Evolutionary conservation across 2,113 vertebrate species (phyloP), one percentile per base, ranked within the genome.

Genomic region (Ascaphus truei): DNA sequence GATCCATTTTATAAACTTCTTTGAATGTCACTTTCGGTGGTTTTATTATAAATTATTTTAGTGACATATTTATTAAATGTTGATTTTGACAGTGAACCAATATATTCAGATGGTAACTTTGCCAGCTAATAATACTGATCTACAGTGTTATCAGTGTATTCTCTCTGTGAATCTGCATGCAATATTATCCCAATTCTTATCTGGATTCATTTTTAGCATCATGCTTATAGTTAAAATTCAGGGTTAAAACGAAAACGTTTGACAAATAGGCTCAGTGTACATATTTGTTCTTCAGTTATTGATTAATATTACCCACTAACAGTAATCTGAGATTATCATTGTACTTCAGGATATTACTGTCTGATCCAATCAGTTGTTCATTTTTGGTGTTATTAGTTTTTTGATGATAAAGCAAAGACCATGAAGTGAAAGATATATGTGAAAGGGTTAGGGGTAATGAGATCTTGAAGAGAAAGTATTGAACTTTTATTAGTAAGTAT

Each of bases 301-400:
- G 76, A 82, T 83, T 80, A 62, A 7, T 71, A 83, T 77, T 73
- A 66, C 48, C 56, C 73, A 69, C 68, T 77, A 75, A 75, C 43
- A 77, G 22, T 71, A 78, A 27, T 51, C 80, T 73, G 51, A 58
- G 11, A 23, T 36, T 34, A 27, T 50, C 6, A 58, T 62, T 71
- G 16, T 18, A 31, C 39, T 77, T 18, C 37, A 30, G 16, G 76
- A 79, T 41, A 29, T 79, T 76, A 62, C 33, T 73, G 73, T 68
- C 67, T 77, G 64, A 74, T 72, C 63, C 56, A 72, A 75, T 74
- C 77, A 76, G 41, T 59, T 78, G 77, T 75, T 81, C 82, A 75
- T 79, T 83, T 81, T 75, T 72, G 74, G 63, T 64, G 52, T 79
- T 77, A 71, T 77, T 80, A 73, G 61, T 78, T 83, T 81, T 73